Conservation (phyloP, 2,888 invertebrate genomes). For the Caenorhabditis panamensis region DNA sequence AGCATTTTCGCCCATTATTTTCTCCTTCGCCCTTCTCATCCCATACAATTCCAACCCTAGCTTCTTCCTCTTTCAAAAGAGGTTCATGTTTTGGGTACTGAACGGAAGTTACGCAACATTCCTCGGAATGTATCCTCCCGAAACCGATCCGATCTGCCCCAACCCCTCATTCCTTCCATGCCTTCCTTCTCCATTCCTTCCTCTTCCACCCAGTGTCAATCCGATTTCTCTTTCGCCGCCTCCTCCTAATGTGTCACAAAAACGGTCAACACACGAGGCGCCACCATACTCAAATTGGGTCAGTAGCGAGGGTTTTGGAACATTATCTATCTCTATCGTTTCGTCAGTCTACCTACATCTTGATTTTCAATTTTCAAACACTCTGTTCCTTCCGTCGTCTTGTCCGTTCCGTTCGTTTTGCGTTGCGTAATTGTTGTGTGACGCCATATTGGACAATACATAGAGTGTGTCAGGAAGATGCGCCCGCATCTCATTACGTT, state of each 20-base stretch:
- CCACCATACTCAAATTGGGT: constrained; percentile 48
- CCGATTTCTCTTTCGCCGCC: constrained; percentile 59
- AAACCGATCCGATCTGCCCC: constrained; percentile 48
- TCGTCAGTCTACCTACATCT: constrained; percentile 25
- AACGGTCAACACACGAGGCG: constrained; percentile 48
- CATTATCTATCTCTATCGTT: constrained; percentile 53
- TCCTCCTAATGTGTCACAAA: constrained; percentile 56
- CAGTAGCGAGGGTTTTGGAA: constrained; percentile 42
- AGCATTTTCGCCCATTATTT: constrained; percentile 9
- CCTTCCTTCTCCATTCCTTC: too few species aligned
- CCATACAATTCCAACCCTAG: constrained; percentile 2
- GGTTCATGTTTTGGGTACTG: too few species aligned
- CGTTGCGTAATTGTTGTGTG: constrained; percentile 3
- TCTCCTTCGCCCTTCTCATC: too few species aligned
- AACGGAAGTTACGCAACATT: constrained; percentile 36
- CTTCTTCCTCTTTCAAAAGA: constrained; percentile 7
- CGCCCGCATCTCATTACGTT: not conserved
- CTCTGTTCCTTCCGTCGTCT: not conserved
- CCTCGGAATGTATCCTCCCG: constrained; percentile 8
- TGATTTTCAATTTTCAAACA: too few species aligned
- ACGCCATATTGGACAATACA: constrained; percentile 3
- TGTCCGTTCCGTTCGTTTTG: constrained; percentile 11
- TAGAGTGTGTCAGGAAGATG: not conserved
- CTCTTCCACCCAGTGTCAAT: constrained; percentile 49
- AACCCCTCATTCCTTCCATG: constrained; percentile 7